These are phyloP conservation scores for Myotis brandtii DNA, from an alignment of 2,113 vertebrate genomes.

Conservation along the genomic window DNA sequence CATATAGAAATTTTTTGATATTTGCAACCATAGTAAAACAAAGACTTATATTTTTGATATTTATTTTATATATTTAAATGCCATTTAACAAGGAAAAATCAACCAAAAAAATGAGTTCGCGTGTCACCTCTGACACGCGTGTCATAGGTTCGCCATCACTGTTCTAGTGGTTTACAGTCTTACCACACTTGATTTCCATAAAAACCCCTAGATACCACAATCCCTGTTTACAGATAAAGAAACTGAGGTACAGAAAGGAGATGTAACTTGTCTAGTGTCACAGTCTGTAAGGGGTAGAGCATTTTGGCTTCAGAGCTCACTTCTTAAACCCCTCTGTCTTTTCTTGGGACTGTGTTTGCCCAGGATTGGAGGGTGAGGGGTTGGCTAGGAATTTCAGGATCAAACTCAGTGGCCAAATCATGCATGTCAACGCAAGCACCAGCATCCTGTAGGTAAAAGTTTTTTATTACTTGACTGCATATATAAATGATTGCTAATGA, in stretches of 20 bases:
- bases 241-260: not conserved
- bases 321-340: not conserved
- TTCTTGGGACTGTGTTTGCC: not conserved
- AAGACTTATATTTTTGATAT: too few species aligned
- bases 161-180: not conserved
- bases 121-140: too few species aligned
- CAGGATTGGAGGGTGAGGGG: not conserved
- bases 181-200: not conserved
- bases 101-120: too few species aligned
- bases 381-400: not conserved
- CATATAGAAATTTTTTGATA: too few species aligned
- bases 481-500: conserved; percentile 23
- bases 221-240: not conserved
- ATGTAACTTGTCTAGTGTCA: not conserved
- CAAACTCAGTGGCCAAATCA: not conserved
- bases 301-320: not conserved
- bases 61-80: too few species aligned
- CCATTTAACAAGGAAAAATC: too few species aligned
- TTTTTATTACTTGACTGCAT: not conserved
- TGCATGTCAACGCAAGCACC: not conserved
- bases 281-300: not conserved
- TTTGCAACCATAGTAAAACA: too few species aligned
- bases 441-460: not conserved
- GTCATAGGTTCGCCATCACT: too few species aligned
- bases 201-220: not conserved